These are phyloP conservation scores for Homalodisca vitripennis DNA, from an alignment of 1,140 invertebrate genomes.

Conservation along the genomic window DNA sequence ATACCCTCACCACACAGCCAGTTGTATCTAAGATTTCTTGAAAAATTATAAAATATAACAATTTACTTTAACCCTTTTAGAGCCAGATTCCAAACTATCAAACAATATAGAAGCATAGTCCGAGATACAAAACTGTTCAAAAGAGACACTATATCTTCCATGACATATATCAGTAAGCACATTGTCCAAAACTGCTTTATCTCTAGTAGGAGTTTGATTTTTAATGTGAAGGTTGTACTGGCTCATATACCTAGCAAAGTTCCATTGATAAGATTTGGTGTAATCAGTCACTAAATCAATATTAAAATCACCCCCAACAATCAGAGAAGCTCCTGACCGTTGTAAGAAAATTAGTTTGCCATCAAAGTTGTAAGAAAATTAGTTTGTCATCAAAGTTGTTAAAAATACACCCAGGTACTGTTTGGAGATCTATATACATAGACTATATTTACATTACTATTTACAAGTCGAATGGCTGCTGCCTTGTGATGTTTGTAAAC, in stretches of 20 bases:
- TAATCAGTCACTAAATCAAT: background rate
- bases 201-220: background rate
- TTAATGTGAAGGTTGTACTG: background rate
- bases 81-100: background rate
- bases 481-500: background rate
- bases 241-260: background rate
- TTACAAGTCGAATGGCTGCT: background rate
- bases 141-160: background rate
- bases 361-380: background rate
- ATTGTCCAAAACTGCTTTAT: slow-evolving; percentile 5
- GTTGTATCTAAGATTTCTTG: too few relatives aligned
- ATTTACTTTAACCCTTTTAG: too few relatives aligned
- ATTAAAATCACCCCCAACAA: too few relatives aligned
- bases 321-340: background rate
- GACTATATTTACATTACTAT: slow-evolving; percentile 1
- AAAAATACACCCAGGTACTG: background rate
- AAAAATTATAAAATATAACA: too few relatives aligned
- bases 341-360: background rate
- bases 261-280: slow-evolving; percentile 1
- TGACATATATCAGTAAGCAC: background rate
- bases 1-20: too few relatives aligned
- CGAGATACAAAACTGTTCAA: background rate
- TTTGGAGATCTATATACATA: slow-evolving; percentile 1
- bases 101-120: background rate
- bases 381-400: too few relatives aligned